Conservation (phyloP, 2,113 vertebrate species). For the Corythornis cristatus region DNA sequence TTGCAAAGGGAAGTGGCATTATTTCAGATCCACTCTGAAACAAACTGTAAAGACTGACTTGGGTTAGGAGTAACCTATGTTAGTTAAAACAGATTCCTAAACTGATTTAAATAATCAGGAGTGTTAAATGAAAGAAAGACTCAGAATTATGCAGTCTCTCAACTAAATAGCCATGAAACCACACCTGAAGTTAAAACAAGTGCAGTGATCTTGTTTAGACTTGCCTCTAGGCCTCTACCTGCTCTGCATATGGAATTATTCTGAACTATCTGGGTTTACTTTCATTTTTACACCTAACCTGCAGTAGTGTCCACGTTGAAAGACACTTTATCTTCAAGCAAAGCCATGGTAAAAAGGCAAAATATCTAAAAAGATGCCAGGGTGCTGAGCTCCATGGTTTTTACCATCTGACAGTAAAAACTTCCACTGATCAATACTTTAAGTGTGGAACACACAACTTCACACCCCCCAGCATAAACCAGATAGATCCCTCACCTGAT, state of each 20-base stretch:
- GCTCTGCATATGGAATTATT: not conserved
- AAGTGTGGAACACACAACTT: not conserved
- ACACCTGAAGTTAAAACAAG: constrained; percentile 33
- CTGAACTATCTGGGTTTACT: not conserved
- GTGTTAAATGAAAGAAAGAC: not conserved
- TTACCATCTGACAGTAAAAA: not conserved
- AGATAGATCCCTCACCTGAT: not conserved
- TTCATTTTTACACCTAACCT: not conserved
- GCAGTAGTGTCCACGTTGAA: not conserved
- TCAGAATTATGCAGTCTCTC: not conserved
- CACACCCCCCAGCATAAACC: not conserved
- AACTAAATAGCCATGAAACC: not conserved
- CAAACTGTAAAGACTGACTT: not conserved
- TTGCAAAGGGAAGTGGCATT: not conserved
- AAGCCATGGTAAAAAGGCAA: not conserved
- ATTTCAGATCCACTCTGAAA: not conserved
- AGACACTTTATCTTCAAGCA: not conserved
- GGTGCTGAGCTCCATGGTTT: not conserved
- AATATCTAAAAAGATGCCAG: not conserved
- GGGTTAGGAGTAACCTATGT: not conserved
- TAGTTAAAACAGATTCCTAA: not conserved
- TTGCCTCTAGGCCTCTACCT: not conserved
- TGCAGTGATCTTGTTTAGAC: constrained; percentile 16
- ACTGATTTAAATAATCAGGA: not conserved
- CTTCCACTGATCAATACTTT: not conserved